Base-by-base conservation (phyloP, 2,797 vertebrate genomes). In the Muraenolepis orangiensis region DNA sequence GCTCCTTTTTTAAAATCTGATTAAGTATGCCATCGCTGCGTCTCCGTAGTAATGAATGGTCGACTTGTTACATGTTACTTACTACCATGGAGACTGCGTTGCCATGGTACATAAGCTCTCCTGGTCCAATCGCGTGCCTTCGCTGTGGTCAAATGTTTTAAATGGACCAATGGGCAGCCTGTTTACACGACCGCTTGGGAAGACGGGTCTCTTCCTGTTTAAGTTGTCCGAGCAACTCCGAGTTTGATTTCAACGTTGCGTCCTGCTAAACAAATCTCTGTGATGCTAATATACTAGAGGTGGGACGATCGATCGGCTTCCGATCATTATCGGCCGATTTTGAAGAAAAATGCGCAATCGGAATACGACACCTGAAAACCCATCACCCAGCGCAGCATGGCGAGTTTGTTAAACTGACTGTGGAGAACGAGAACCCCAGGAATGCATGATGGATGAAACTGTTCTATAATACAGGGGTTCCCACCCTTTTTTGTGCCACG, bases 131-230 rank as follows among this genome's bases (percentile, higher is more conserved):
- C 83, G 73, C 13, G 26, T 68, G 3, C 2, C 34, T 6, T 29
- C 4, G 57, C 34, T 16, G 4, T 23, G 1, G 14, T 81, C 81
- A 81, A 87, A 73, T 81, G 74, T 11, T 78, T 94, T 91, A 86
- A 95, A 95, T 80, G 67, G 76, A 32, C 95, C 94, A 95, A 95
- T 93, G 89, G 89, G 80, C 87, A 75, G 69, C 82, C 82, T 77
- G 79, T 88, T 90, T 82, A 77, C 85, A 83, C 84, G 78, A 74
- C 11, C 11, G 12, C 20, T 23, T 57, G n/a, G 57, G 26, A 64
- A 64, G 57, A 26, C 57, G 5, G 51, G 23, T 64, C 57, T 64
- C 57, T 64, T 64, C 57, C 57, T 64, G 57, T 64, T 26, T 64
- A 64, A 64, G 57, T 64, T 26, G 23, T 61, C 57, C 20, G 57